phyloP scores from a whole-genome alignment of 1,140 invertebrate species.

The Drosophila virilis region DNA sequence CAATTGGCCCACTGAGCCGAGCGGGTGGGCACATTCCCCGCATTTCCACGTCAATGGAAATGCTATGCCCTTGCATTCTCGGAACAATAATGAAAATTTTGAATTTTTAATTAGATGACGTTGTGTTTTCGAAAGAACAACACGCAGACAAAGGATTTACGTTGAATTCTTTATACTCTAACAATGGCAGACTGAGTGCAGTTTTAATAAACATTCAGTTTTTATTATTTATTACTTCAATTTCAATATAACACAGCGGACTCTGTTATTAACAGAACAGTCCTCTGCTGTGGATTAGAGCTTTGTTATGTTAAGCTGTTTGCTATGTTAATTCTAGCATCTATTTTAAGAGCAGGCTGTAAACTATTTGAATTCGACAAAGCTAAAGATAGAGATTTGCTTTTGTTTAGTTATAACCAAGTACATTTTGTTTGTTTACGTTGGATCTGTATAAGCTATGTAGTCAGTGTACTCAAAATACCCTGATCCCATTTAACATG shows the following conservation, averaged over 20 bases:
- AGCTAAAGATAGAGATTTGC: neutral
- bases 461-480: neutral
- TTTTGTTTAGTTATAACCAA: neutral
- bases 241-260: neutral
- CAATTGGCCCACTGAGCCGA: neutral
- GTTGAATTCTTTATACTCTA: neutral
- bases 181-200: neutral
- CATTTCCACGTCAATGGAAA: conserved; percentile 33
- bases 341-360: neutral
- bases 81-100: conserved; percentile 70
- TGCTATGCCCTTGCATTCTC: conserved; percentile 57
- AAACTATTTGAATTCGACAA: neutral
- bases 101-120: conserved; percentile 80
- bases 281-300: neutral
- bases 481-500: too few species aligned
- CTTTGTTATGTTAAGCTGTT: neutral
- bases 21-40: neutral
- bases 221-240: too few species aligned
- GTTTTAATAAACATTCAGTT: neutral
- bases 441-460: neutral
- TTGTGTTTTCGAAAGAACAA: conserved; percentile 52
- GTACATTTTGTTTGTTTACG: conserved; percentile 15
- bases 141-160: conserved; percentile 22
- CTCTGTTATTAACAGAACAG: neutral
- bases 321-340: neutral